Percentiles rank a stretch among this genome's conserved stretches.
Evolutionary conservation across 2,888 invertebrate species (phyloP).

Genomic region (Phyllotreta cruciferae): DNA sequence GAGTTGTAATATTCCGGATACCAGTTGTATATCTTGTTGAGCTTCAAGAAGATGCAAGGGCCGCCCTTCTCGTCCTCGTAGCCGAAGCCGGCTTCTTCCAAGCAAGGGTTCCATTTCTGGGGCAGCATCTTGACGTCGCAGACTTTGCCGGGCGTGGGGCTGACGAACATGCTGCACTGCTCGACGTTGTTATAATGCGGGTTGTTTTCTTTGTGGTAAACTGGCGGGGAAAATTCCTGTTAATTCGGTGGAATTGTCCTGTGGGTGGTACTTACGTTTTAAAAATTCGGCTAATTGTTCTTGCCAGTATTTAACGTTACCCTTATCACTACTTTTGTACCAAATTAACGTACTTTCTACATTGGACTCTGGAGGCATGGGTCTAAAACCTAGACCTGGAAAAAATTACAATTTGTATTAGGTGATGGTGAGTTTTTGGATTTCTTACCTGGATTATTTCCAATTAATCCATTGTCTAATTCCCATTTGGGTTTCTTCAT

Average conservation of each 20-base stretch:
- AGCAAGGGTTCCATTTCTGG: slow-evolving; percentile 76
- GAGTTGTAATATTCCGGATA: slow-evolving; percentile 78
- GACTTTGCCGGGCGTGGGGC: slow-evolving; percentile 71
- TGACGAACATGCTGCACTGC: slow-evolving; percentile 66
- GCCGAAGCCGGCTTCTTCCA: slow-evolving; percentile 80
- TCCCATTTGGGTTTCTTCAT: slow-evolving; percentile 88
- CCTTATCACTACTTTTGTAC: slow-evolving; percentile 82
- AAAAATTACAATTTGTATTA: slow-evolving; percentile 17
- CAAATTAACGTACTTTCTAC: slow-evolving; percentile 97
- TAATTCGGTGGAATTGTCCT: neutral
- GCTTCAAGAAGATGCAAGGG: slow-evolving; percentile 95
- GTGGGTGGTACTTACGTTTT: slow-evolving; percentile 67
- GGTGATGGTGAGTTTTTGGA: neutral
- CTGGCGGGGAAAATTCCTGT: slow-evolving; percentile 35
- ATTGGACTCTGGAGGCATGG: slow-evolving; percentile 90
- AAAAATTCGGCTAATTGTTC: slow-evolving; percentile 78
- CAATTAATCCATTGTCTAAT: slow-evolving; percentile 84
- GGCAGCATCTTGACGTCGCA: slow-evolving; percentile 78
- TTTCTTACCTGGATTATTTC: slow-evolving; percentile 87
- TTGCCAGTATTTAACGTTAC: slow-evolving; percentile 83
- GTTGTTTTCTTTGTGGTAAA: slow-evolving; percentile 61
- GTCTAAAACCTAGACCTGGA: slow-evolving; percentile 93
- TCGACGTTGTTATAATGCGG: slow-evolving; percentile 58
- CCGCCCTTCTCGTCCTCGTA: slow-evolving; percentile 72
- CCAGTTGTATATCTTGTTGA: slow-evolving; percentile 97